Conservation (phyloP, 2,113 vertebrate species). For the Pelodiscus sinensis region DNA sequence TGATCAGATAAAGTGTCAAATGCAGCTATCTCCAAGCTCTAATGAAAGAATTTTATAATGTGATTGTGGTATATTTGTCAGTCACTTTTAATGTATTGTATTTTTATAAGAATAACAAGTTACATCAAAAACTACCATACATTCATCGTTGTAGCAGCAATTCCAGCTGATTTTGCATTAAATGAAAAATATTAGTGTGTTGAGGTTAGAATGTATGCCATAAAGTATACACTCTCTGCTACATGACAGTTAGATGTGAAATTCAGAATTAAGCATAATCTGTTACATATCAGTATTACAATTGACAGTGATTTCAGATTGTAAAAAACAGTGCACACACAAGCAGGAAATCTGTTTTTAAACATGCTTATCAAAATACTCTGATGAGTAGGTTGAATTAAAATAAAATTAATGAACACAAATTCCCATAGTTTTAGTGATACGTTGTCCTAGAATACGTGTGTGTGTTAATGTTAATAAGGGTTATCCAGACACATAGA, state of each 20-base stretch:
- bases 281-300: neutral
- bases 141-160: constrained; percentile 3
- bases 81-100: neutral
- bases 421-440: constrained; percentile 16
- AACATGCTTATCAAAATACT: constrained; percentile 1
- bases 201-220: constrained; percentile 2
- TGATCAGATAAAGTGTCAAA: neutral
- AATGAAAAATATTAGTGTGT: constrained; percentile 3
- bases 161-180: constrained; percentile 35
- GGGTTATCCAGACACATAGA: neutral
- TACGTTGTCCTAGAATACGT: neutral
- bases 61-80: neutral
- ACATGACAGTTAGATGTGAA: neutral
- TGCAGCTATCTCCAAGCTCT: neutral
- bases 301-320: neutral
- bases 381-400: neutral
- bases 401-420: constrained; percentile 36
- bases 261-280: neutral
- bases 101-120: neutral
- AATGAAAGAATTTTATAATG: neutral
- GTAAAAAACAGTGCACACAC: neutral
- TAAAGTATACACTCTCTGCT: neutral
- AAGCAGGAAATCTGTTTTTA: neutral
- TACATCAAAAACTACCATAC: neutral
- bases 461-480: constrained; percentile 19